phyloP scores from a whole-genome alignment of 1,140 invertebrate genomes.

The Achroia grisella region DNA sequence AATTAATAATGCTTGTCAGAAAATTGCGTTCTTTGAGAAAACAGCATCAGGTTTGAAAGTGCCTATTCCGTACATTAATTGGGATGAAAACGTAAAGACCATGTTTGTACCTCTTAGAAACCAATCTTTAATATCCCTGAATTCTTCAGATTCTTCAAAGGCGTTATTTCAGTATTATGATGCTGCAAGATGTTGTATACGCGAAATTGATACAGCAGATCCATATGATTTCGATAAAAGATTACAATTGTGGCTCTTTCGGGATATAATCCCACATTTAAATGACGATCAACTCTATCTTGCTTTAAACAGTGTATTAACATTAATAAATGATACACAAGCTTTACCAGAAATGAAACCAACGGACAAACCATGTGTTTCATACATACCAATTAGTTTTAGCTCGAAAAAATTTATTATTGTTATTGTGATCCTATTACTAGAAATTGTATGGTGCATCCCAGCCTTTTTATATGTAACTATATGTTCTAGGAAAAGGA shows the following conservation, averaged over 20 bases:
- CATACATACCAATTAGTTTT: slow-evolving; percentile 13
- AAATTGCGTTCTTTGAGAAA: slow-evolving; percentile 42
- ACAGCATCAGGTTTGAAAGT: slow-evolving; percentile 30
- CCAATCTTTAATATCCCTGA: slow-evolving; percentile 28
- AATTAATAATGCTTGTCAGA: slow-evolving; percentile 28
- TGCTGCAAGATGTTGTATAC: slow-evolving; percentile 35
- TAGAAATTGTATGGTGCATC: slow-evolving; percentile 55
- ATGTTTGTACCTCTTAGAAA: slow-evolving; percentile 55
- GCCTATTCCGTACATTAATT: slow-evolving; percentile 43
- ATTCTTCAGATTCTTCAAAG: slow-evolving; percentile 26
- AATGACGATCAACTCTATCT: slow-evolving; percentile 45
- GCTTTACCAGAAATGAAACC: background rate
- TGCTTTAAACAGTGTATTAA: slow-evolving; percentile 38
- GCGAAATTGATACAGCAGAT: slow-evolving; percentile 11
- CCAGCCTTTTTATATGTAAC: slow-evolving; percentile 34
- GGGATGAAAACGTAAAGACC: slow-evolving; percentile 24
- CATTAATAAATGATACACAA: slow-evolving; percentile 28
- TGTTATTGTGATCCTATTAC: slow-evolving; percentile 33
- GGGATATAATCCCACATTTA: slow-evolving; percentile 43
- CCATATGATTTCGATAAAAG: slow-evolving; percentile 32
- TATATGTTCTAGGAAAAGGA: slow-evolving; percentile 22
- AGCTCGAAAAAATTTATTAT: slow-evolving; percentile 38
- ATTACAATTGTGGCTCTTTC: slow-evolving; percentile 43
- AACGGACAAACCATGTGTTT: background rate
- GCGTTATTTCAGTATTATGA: slow-evolving; percentile 45